Evolutionary conservation across 2,113 vertebrate species (phyloP).

Genomic region (Phocoena phocoena): DNA sequence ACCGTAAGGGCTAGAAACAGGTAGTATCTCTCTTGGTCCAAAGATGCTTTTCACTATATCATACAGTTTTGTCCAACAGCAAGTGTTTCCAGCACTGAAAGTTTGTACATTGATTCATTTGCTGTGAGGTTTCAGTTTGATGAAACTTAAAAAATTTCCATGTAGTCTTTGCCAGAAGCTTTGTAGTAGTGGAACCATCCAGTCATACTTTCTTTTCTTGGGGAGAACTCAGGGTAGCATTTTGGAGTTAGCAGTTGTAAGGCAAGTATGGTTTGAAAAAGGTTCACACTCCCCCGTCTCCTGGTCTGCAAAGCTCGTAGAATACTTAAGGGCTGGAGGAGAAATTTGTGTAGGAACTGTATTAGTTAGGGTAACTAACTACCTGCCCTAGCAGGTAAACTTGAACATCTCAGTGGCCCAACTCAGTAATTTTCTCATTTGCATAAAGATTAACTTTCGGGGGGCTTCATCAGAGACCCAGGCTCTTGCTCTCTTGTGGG

Average conservation of each 20-base stretch:
- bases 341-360: not conserved
- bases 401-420: not conserved
- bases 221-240: not conserved
- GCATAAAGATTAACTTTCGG: not conserved
- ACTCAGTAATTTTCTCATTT: not conserved
- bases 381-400: not conserved
- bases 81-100: not conserved
- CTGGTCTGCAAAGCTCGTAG: not conserved
- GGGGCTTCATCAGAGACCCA: not conserved
- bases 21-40: not conserved
- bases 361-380: not conserved
- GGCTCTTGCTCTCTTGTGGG: not conserved
- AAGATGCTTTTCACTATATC: not conserved
- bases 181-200: not conserved
- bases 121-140: not conserved
- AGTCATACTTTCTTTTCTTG: not conserved
- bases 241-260: not conserved
- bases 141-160: not conserved
- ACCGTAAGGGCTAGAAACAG: not conserved
- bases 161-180: not conserved
- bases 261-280: not conserved
- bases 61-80: not conserved
- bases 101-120: not conserved
- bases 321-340: not conserved
- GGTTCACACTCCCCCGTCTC: not conserved